These are phyloP conservation scores for Coracopsis vasa DNA, from an alignment of 2,113 vertebrate genomes.

Conservation along the genomic window DNA sequence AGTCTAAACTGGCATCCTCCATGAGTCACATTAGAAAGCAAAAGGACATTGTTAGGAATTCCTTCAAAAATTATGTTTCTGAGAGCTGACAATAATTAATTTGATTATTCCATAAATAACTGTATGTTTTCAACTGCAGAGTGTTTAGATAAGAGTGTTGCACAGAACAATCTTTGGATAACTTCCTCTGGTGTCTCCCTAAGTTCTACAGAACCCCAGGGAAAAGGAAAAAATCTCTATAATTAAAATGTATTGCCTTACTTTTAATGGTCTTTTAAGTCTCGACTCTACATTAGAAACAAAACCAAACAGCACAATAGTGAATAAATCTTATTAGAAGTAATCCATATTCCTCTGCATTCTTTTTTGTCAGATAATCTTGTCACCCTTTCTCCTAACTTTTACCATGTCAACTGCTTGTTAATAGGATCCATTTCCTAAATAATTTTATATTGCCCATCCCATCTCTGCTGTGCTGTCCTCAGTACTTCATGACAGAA, in stretches of 20 bases:
- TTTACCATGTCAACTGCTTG: neutral
- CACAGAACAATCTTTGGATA: neutral
- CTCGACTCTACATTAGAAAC: neutral
- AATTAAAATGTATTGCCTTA: neutral
- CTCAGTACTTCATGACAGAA: neutral
- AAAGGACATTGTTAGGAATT: neutral
- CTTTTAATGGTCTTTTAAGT: neutral
- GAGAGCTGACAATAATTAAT: neutral
- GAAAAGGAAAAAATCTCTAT: neutral
- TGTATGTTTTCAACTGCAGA: neutral
- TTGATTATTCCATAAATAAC: neutral
- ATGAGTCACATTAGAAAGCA: neutral
- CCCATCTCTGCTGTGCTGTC: constrained; percentile 1
- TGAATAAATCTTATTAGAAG: constrained; percentile 11
- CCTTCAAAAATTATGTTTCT: neutral
- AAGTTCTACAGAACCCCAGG: neutral
- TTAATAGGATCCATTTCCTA: constrained; percentile 39
- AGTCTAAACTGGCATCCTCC: neutral
- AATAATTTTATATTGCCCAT: neutral
- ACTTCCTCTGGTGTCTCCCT: neutral
- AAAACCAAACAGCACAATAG: neutral
- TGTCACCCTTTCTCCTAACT: neutral
- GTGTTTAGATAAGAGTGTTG: neutral
- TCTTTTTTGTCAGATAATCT: constrained; percentile 1
- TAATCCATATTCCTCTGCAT: neutral